Conservation (phyloP, 2,888 invertebrate species). For the Tromatobia lineatoria region DNA sequence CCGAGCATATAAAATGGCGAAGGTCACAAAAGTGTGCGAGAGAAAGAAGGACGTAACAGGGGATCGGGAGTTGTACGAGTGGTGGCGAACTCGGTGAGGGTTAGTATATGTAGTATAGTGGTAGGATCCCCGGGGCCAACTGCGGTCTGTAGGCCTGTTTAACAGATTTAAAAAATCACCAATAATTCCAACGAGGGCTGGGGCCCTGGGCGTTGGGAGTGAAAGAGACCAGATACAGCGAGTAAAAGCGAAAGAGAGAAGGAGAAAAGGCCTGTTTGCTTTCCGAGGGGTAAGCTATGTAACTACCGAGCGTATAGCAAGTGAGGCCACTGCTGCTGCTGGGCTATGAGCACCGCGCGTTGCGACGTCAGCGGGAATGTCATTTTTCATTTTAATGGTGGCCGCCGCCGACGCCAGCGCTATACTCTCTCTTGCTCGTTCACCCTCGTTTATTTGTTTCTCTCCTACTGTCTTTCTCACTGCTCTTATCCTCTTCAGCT, state of each 20-base stretch:
- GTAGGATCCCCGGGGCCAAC: slow-evolving; percentile 66
- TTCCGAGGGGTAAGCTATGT: slow-evolving; percentile 75
- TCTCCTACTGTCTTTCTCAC: slow-evolving; percentile 70
- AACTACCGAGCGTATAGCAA: slow-evolving; percentile 75
- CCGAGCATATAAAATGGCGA: slow-evolving; percentile 64
- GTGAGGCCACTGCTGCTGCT: slow-evolving; percentile 64
- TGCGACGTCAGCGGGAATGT: slow-evolving; percentile 82
- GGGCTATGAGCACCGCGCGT: slow-evolving; percentile 57
- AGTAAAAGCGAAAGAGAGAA: slow-evolving; percentile 40
- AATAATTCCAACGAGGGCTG: slow-evolving; percentile 71
- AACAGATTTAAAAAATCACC: slow-evolving; percentile 76
- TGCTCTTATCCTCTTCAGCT: slow-evolving; percentile 39
- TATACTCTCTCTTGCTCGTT: slow-evolving; percentile 50
- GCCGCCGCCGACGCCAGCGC: slow-evolving; percentile 74
- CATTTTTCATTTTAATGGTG: slow-evolving; percentile 86
- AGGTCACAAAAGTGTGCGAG: slow-evolving; percentile 31
- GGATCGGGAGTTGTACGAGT: slow-evolving; percentile 26
- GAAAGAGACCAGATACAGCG: not conserved
- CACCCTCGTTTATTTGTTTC: slow-evolving; percentile 79
- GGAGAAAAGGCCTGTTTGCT: slow-evolving; percentile 74
- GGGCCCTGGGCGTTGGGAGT: slow-evolving; percentile 36
- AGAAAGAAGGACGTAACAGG: slow-evolving; percentile 44
- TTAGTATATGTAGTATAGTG: slow-evolving; percentile 28
- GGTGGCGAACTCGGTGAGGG: slow-evolving; percentile 57
- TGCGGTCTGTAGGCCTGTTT: slow-evolving; percentile 75